Evolutionary conservation across 2,113 vertebrate genomes (phyloP), one percentile per base, ranked within the genome.

Genomic region (Ammodytes dubius): DNA sequence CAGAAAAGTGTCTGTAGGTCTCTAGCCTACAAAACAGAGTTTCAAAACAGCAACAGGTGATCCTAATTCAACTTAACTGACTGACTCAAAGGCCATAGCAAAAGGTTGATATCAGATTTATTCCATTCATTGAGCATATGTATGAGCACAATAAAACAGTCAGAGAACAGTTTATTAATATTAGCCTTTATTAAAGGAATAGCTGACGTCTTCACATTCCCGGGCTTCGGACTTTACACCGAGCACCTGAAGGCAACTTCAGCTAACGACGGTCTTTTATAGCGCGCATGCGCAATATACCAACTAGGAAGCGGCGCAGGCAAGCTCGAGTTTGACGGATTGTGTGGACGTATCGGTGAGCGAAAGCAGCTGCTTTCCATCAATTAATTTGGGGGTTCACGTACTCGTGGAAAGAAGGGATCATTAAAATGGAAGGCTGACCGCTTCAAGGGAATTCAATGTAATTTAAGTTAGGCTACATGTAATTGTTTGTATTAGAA

Each of bases 251-350:
- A 92, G 56, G 91, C 82, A 84, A 19, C 85, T 3, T 19, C 1
- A 12, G 5, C 53, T 13, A 65, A 64, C 17, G 0, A 56, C 8
- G 46, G 15, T 40, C 12, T 5, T 49, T 27, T 6, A 6, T 54
- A 8, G 0, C 0, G 86, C 85, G 92, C 95, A 93, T 91, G 93
- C 91, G 87, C 52, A 50, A 1, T 66, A 4, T 8, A 12, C 17
- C 1, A 89, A 78, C 3, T 7, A 89, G 91, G 93, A 95, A 95
- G 94, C 78, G 12, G 60, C 9, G 0, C 42, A 39, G 43, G 56
- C 53, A 5, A 54, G 58, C 27, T 14, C 27, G 66, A n/a, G n/a
- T n/a, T n/a, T n/a, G n/a, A 63, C 47, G 60, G 86, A 81, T 92
- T 88, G 85, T 91, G 91, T 87, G 91, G 86, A 87, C 78, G 9